Conservation (phyloP, 2,797 vertebrate species). For the Podarcis lilfordi region DNA sequence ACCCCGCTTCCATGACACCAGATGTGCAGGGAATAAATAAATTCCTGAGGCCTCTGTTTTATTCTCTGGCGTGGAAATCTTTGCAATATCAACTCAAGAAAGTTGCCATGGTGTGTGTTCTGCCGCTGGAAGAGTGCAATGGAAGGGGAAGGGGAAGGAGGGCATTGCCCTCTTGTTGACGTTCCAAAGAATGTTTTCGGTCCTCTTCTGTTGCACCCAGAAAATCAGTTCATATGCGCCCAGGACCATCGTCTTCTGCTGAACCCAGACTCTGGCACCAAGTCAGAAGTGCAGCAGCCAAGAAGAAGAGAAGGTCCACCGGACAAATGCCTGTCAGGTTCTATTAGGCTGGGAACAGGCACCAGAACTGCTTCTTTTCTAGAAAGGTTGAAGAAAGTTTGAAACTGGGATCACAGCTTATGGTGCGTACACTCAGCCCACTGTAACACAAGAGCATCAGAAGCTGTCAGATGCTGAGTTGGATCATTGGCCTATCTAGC, state of each 20-base stretch:
- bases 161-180: not conserved
- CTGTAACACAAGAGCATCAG: not conserved
- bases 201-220: not conserved
- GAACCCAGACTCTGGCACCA: not conserved
- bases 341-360: not conserved
- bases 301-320: not conserved
- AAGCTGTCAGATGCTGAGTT: not conserved
- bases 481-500: not conserved
- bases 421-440: too few relatives aligned
- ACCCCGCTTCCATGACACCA: conserved; percentile 45
- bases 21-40: conserved; percentile 31
- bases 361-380: not conserved
- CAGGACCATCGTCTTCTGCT: not conserved
- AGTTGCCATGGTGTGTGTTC: not conserved
- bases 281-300: not conserved
- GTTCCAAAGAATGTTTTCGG: not conserved
- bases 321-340: not conserved
- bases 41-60: conserved; percentile 50
- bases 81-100: not conserved
- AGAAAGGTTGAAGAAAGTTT: not conserved
- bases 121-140: not conserved
- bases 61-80: conserved; percentile 42
- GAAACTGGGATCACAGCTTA: not conserved
- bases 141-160: not conserved
- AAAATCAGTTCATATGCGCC: not conserved